phyloP scores from a whole-genome alignment of 2,888 invertebrate genomes.

The Lapara coniferarum region DNA sequence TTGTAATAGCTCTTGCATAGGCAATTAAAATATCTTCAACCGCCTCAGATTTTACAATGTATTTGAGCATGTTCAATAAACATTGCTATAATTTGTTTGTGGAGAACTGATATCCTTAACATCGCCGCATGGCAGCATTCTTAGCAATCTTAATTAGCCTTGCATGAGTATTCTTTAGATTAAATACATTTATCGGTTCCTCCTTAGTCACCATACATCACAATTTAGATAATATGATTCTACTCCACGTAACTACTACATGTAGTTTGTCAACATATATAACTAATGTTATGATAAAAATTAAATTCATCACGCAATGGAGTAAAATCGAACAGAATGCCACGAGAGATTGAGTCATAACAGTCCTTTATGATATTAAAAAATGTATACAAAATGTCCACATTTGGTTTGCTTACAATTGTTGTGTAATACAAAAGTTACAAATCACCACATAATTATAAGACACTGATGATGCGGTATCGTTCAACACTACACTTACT shows the following conservation, averaged over 20 bases:
- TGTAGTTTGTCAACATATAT: conserved; percentile 20
- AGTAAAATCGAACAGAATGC: conserved; percentile 66
- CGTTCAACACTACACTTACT: conserved; percentile 65
- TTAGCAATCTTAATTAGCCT: background rate
- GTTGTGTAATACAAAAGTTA: conserved; percentile 77
- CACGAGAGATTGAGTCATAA: conserved; percentile 77
- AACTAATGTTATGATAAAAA: conserved; percentile 34
- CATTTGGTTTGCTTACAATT: conserved; percentile 76
- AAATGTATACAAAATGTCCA: conserved; percentile 81
- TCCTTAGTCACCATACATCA: conserved; percentile 23
- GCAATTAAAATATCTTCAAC: background rate
- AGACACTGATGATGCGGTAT: conserved; percentile 63
- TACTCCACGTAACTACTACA: conserved; percentile 18
- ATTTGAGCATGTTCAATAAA: too few species aligned
- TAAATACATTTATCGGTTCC: conserved; percentile 18
- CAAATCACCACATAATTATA: conserved; percentile 44
- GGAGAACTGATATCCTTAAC: background rate
- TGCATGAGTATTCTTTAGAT: background rate
- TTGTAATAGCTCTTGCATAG: background rate
- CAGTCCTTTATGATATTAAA: conserved; percentile 70
- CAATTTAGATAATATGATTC: conserved; percentile 13
- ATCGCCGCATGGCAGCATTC: background rate
- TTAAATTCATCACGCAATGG: conserved; percentile 37
- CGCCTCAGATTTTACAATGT: too few species aligned
- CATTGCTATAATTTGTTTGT: too few species aligned